Base-by-base conservation (phyloP, 2,113 vertebrate species). In the Myiozetetes cayanensis region DNA sequence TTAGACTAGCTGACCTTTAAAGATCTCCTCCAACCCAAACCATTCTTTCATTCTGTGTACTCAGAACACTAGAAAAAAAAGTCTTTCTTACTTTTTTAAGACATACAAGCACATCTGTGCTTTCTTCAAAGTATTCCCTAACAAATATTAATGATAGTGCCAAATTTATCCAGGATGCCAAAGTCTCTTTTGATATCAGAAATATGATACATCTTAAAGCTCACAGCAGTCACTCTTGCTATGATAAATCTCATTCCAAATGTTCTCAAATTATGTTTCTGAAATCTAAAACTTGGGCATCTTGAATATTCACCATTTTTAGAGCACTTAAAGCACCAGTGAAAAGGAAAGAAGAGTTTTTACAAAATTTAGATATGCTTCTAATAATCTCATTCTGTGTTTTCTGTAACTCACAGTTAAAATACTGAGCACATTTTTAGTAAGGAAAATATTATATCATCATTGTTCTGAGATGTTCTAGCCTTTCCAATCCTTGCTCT, bases 191-290 rank as follows among this genome's bases (percentile, higher is more conserved):
- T 74, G 37, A 62, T 52, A 91, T 43, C 47, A 85, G 62, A 92
- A 94, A 88, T 63, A 70, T 0, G 30, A 47, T 73, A 68, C 14
- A 39, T 80, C 19, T 92, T 83, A 88, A 83, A 93, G 71, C n/a
- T 63, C 65, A 17, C 41, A 95, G 31, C 4, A 3, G 25, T 63
- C 73, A 85, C 50, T 73, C 77, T 90, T 50, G 66, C 39, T 87
- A 67, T 37, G 30, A 52, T n/a, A 94, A 87, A 92, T 85, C 63
- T 85, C 52, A 91, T 85, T 71, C 25, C 44, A 90, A 95, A 90
- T 68, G 50, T 33, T 50, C n/a, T 96, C 58, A 66, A 50, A 23
- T 81, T 70, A 81, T 8, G 28, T 90, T 94, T 68, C 77, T 31
- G 87, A 92, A 86, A 58, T 2, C 11, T 86, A 82, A 73, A 85